Percentiles rank a stretch among this genome's conserved stretches.
phyloP scores from a whole-genome alignment of 1,140 invertebrate species.

The Laupala kohalensis region DNA sequence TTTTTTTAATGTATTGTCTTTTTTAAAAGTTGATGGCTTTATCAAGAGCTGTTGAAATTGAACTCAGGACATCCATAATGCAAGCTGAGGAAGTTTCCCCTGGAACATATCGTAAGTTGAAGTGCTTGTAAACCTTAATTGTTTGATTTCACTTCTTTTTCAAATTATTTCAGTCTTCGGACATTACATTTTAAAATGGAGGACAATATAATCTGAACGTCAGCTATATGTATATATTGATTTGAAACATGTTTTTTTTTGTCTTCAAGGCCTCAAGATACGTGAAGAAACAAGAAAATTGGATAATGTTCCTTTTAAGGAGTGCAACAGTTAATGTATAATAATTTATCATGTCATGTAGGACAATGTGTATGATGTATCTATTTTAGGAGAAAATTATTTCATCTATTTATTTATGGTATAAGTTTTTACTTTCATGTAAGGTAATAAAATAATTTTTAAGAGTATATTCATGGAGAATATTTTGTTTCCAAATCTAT shows the following conservation, averaged over 20 bases:
- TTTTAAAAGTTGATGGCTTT: constrained; percentile 43
- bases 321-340: constrained; percentile 17
- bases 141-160: not conserved
- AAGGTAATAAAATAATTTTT: no score
- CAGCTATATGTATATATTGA: not conserved
- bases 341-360: no score
- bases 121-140: not conserved
- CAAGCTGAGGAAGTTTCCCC: constrained; percentile 43
- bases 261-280: constrained; percentile 35
- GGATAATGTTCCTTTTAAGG: constrained; percentile 38
- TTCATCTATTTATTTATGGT: no score
- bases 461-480: no score
- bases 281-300: constrained; percentile 35
- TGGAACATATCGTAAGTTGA: constrained; percentile 39
- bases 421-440: no score
- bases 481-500: no score
- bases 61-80: constrained; percentile 47
- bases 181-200: not conserved
- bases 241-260: constrained; percentile 11
- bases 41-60: constrained; percentile 44
- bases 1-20: no score
- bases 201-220: not conserved
- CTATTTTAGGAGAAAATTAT: no score
- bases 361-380: no score
- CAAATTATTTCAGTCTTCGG: not conserved